Evolutionary conservation across 23 tunicate species (phyloP).

Genomic region (Oikopleura albicans): DNA sequence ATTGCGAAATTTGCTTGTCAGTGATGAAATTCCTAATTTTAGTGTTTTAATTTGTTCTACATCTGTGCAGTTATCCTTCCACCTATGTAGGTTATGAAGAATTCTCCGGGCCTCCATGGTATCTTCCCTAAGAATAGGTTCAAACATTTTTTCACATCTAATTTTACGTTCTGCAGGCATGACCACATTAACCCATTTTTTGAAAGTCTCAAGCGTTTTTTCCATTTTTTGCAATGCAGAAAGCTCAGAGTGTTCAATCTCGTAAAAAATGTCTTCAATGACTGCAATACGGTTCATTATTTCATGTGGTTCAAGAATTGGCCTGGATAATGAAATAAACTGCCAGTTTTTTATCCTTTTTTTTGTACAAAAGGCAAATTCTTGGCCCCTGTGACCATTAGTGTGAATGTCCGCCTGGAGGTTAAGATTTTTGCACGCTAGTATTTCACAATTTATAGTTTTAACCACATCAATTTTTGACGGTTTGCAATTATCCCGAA

Average conservation of each 20-base stretch:
- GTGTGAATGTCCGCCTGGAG: background rate
- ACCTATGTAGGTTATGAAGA: background rate
- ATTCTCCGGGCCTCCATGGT: background rate
- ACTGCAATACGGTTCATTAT: background rate
- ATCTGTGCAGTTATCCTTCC: background rate
- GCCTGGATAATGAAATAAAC: background rate
- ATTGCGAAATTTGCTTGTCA: background rate
- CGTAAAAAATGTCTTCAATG: background rate
- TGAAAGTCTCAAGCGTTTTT: background rate
- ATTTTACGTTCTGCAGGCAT: background rate
- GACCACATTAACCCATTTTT: background rate
- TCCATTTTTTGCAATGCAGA: background rate
- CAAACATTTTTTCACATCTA: background rate
- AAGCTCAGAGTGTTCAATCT: background rate
- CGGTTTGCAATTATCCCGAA: background rate
- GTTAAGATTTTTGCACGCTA: background rate
- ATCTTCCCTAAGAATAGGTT: background rate
- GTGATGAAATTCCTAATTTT: background rate
- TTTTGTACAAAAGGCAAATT: too few relatives aligned
- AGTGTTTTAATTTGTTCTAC: background rate
- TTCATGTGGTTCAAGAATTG: background rate
- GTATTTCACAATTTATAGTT: background rate
- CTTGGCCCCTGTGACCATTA: slow-evolving; percentile 2
- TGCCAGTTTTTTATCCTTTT: too few relatives aligned
- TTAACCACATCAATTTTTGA: background rate